These are phyloP conservation scores for Laticauda laticaudata DNA, from an alignment of 2,113 vertebrate species.

Conservation along the genomic window DNA sequence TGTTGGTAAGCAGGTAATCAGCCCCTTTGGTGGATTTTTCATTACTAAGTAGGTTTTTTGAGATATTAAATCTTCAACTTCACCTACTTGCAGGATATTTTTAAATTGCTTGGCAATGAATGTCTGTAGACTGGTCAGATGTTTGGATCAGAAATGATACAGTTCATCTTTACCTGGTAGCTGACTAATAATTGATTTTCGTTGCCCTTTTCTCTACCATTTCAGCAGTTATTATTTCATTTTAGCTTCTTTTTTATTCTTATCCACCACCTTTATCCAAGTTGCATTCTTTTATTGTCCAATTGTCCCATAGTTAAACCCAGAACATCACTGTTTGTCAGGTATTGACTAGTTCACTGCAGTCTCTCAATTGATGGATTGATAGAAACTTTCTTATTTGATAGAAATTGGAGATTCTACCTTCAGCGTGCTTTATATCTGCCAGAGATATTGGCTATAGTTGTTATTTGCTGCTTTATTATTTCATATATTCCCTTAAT, in stretches of 20 bases:
- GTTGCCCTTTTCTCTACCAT: background rate
- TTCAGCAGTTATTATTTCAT: background rate
- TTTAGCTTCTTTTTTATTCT: background rate
- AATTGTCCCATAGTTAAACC: no score
- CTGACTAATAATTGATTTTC: background rate
- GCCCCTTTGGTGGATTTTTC: background rate
- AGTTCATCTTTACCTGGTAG: background rate
- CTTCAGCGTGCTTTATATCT: background rate
- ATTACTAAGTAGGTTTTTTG: background rate
- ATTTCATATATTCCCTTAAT: background rate
- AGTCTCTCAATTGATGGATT: no score
- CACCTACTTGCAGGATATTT: background rate
- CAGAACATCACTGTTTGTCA: no score
- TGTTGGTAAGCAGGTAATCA: background rate
- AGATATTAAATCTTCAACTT: background rate
- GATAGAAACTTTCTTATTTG: no score
- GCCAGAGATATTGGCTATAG: background rate
- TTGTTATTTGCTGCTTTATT: background rate
- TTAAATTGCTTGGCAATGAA: background rate
- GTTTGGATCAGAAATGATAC: background rate
- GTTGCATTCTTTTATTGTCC: background rate
- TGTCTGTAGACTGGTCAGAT: background rate
- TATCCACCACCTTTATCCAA: background rate
- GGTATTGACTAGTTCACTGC: no score
- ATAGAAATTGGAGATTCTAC: background rate